These are phyloP conservation scores for Helicorthomorpha holstii DNA, from an alignment of 1,140 invertebrate species.

Conservation along the genomic window DNA sequence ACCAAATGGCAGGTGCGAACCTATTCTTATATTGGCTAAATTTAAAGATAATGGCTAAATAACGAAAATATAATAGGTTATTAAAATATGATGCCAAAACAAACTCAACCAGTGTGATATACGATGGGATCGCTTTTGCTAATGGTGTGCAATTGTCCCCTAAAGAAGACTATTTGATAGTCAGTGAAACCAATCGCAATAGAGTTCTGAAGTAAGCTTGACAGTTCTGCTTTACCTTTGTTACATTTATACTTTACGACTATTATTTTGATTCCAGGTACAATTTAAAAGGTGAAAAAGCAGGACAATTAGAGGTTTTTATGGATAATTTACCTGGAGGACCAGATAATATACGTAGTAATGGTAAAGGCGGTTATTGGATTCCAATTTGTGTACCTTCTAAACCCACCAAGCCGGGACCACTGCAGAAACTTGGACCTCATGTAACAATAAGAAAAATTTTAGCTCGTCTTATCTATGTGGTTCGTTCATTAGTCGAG, in stretches of 20 bases:
- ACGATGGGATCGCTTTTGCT: constrained; percentile 52
- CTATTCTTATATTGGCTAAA: not conserved
- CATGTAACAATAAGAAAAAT: constrained; percentile 18
- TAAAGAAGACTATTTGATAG: constrained; percentile 53
- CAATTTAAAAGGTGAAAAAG: constrained; percentile 51
- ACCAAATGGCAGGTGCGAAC: not conserved
- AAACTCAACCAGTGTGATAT: constrained; percentile 41
- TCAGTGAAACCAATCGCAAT: constrained; percentile 40
- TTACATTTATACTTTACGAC: not conserved
- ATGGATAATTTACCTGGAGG: constrained; percentile 56
- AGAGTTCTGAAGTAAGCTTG: constrained; percentile 28
- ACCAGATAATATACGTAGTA: constrained; percentile 58
- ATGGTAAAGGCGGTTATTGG: constrained; percentile 46
- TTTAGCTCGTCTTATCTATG: constrained; percentile 15
- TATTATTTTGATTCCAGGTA: constrained; percentile 34
- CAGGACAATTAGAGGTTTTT: constrained; percentile 52
- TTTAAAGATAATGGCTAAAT: not conserved
- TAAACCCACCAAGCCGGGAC: constrained; percentile 14
- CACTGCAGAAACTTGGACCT: constrained; percentile 20
- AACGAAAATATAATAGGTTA: constrained; percentile 31
- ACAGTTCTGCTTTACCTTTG: not conserved
- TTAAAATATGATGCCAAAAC: constrained; percentile 43
- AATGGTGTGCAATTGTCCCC: constrained; percentile 61
- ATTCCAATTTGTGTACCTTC: constrained; percentile 35
- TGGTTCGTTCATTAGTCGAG: constrained; percentile 12